These are phyloP conservation scores for Ceratoteleas bidentatus DNA, from an alignment of 1,140 invertebrate genomes.

Conservation along the genomic window DNA sequence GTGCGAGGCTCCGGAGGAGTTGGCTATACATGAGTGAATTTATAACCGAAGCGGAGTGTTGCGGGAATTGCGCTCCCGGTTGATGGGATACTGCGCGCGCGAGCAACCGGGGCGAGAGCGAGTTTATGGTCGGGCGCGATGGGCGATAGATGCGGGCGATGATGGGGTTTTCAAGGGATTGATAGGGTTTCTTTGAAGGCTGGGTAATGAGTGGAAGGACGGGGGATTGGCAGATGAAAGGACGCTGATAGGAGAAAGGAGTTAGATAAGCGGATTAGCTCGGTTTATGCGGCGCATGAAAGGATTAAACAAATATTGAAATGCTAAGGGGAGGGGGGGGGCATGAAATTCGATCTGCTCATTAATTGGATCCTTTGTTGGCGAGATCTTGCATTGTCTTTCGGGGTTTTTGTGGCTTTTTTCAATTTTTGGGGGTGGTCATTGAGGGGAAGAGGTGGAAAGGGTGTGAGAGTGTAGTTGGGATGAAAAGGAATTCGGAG, in stretches of 20 bases:
- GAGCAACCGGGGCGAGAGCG: neutral
- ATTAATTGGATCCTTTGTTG: too few species aligned
- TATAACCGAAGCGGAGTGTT: conserved; percentile 59
- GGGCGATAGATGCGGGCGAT: conserved; percentile 50
- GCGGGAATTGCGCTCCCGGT: conserved; percentile 57
- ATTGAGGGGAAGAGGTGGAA: too few species aligned
- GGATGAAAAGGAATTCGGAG: too few species aligned
- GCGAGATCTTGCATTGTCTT: too few species aligned
- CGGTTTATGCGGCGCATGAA: too few species aligned
- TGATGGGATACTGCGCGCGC: conserved; percentile 44
- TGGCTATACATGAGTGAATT: conserved; percentile 57
- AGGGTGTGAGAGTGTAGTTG: too few species aligned
- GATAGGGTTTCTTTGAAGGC: conserved; percentile 56
- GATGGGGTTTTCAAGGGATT: conserved; percentile 55
- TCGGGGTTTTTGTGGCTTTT: too few species aligned
- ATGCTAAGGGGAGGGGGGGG: too few species aligned
- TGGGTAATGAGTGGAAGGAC: conserved; percentile 59
- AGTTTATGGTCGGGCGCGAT: conserved; percentile 49
- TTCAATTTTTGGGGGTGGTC: too few species aligned
- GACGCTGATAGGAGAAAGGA: conserved; percentile 51
- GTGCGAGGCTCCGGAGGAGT: conserved; percentile 40
- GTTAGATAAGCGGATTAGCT: too few species aligned
- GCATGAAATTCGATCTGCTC: too few species aligned
- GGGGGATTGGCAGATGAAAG: conserved; percentile 58
- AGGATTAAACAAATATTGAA: too few species aligned